Conservation (phyloP, 2,888 invertebrate species). For the Cryptus armator region DNA sequence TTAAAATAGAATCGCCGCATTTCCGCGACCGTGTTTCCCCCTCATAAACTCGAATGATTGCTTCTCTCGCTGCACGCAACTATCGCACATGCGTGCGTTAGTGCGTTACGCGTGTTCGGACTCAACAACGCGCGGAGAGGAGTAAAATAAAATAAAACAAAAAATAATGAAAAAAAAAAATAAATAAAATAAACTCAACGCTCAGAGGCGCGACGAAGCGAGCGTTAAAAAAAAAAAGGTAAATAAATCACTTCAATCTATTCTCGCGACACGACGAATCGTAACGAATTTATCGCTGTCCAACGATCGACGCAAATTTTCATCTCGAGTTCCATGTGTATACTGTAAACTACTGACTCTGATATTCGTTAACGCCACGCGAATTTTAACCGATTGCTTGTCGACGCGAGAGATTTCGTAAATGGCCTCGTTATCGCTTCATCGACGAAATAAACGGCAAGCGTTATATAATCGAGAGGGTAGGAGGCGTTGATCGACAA, state of each 20-base stretch:
- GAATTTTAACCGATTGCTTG: conserved; percentile 6
- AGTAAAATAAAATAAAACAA: neutral
- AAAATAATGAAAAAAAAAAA: neutral
- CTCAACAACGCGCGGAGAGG: neutral
- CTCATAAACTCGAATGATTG: neutral
- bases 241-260: conserved; percentile 34
- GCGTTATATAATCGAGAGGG: neutral
- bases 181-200: neutral
- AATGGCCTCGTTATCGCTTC: conserved; percentile 60
- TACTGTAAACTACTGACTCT: neutral
- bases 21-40: neutral
- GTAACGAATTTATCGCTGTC: conserved; percentile 29
- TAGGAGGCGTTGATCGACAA: neutral
- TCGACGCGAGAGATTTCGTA: conserved; percentile 33
- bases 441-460: conserved; percentile 2
- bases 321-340: neutral
- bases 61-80: neutral
- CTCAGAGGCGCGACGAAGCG: neutral
- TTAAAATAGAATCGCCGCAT: neutral
- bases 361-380: conserved; percentile 28
- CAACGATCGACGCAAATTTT: conserved; percentile 32
- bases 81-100: too few species aligned
- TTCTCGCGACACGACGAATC: conserved; percentile 19
- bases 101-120: neutral
- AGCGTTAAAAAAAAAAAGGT: conserved; percentile 1